Conservation (phyloP, 2,113 vertebrate species). For the Proteles cristata region DNA sequence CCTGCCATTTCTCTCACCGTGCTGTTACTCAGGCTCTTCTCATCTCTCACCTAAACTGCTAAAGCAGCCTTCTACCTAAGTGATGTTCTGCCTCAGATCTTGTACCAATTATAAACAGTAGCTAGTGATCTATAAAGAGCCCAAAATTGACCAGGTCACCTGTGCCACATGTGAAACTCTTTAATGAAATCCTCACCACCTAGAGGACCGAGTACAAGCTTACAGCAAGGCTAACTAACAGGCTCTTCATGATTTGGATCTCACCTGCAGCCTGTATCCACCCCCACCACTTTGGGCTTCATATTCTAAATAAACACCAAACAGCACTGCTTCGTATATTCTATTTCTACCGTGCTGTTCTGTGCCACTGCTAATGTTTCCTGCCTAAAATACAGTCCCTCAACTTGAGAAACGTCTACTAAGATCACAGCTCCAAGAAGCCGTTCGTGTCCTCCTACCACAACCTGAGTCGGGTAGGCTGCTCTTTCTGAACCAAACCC, state of each 20-base stretch:
- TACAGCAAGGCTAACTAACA: background rate
- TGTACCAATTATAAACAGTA: background rate
- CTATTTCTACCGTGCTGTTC: background rate
- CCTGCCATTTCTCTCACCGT: background rate
- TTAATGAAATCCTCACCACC: background rate
- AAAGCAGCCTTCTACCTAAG: background rate
- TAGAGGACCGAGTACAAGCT: background rate
- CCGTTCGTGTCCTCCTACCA: background rate
- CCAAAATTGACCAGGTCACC: background rate
- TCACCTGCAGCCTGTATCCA: background rate
- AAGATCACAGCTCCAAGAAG: background rate
- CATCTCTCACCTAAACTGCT: background rate
- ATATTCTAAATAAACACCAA: background rate
- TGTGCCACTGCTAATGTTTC: background rate
- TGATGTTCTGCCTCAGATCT: background rate
- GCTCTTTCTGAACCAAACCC: background rate
- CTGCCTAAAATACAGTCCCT: background rate
- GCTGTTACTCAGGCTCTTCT: background rate
- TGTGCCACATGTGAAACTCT: background rate
- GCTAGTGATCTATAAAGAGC: background rate
- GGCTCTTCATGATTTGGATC: background rate
- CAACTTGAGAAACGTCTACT: background rate
- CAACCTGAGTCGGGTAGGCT: background rate
- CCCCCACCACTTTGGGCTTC: background rate
- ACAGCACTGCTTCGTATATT: background rate